Base-by-base conservation (phyloP, 2,888 invertebrate species). In the Priocnemis perturbator region DNA sequence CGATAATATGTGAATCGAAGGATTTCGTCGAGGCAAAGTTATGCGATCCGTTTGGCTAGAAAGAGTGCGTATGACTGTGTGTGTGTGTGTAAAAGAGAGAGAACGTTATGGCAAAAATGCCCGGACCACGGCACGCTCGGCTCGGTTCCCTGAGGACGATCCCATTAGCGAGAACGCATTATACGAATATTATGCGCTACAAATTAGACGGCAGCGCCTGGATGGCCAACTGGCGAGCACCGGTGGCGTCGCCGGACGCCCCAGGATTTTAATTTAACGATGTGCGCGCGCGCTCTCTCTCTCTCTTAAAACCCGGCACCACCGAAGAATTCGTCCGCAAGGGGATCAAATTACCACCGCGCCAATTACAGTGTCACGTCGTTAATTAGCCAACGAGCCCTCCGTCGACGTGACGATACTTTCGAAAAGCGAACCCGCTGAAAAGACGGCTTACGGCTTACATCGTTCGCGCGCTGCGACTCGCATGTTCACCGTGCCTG, bases 241-340 rank as follows among this genome's bases (percentile, higher is more conserved):
- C 60, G 72, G 50, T 60, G 64, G 70, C 64, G 60, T n/a, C 60
- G 60, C n/a, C 60, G 58, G 59, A 59, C 69, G 80, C 71, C 74
- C 74, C 76, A 61, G 71, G 84, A 84, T 83, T 82, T 85, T 82
- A 84, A 85, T 84, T 83, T 82, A 83, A 83, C 77, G 85, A 84
- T 70, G 80, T 70, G 77, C 72, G 76, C 77, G 77, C 71, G 75
- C 66, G 67, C 72, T 67, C 37, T 3, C 76, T 77, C 66, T 65
- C 72, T 67, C 37, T 3, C 76, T 77, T 76, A 73, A 80, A 78
- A 73, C 73, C 64, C 52, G 67, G 69, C 62, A 58, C 62, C 68
- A 11, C 11, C 14, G 1, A 50, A 19, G 69, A 71, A 71, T 69
- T 53, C 74, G 45, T 64, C 72, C 72, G 60, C 76, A 74, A 74